Evolutionary conservation across 1,140 invertebrate species (phyloP).

Genomic region (Chionoecetes opilio): DNA sequence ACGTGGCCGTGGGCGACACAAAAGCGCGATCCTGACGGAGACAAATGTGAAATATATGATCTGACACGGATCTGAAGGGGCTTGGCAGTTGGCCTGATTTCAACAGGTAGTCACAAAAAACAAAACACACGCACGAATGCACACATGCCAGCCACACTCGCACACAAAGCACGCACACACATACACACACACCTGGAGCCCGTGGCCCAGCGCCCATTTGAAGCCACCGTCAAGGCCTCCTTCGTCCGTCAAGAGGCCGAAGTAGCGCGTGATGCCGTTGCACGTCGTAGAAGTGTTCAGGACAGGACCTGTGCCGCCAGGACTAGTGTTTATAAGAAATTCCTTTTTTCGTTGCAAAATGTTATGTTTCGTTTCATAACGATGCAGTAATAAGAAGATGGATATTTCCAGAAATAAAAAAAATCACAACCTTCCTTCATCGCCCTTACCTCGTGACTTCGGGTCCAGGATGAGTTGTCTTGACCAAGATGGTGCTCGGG

Average conservation of each 20-base stretch:
- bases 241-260: constrained; percentile 59
- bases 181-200: constrained; percentile 42
- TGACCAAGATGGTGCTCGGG: constrained; percentile 40
- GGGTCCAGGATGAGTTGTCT: constrained; percentile 32
- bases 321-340: too few relatives aligned
- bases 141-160: not conserved
- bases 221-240: constrained; percentile 52
- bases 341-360: too few relatives aligned
- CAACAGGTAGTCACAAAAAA: too few relatives aligned
- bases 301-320: constrained; percentile 32
- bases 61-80: not conserved
- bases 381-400: too few relatives aligned
- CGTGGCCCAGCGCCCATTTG: constrained; percentile 45
- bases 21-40: constrained; percentile 36
- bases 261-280: constrained; percentile 64
- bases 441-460: constrained; percentile 49
- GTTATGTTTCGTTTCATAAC: not conserved
- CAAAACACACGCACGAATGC: not conserved
- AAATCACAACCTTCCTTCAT: too few relatives aligned
- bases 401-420: too few relatives aligned
- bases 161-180: not conserved
- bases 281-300: constrained; percentile 63
- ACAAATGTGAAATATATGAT: not conserved
- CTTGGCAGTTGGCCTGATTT: too few relatives aligned
- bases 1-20: constrained; percentile 57